Base-by-base conservation (phyloP, 2,888 invertebrate genomes). In the Andrena dorsata region DNA sequence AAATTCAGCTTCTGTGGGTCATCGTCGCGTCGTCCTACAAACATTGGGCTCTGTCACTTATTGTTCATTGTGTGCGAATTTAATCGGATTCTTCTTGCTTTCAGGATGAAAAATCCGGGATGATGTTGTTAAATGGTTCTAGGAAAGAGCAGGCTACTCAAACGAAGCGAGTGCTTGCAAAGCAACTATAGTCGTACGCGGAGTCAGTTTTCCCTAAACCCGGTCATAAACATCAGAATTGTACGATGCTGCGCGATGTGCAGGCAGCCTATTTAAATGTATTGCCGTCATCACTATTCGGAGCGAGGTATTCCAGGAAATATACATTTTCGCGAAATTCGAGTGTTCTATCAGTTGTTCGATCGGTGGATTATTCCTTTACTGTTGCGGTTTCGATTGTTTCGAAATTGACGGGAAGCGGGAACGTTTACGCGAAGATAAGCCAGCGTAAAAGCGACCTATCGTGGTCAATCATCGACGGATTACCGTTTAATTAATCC, bases 401-500 rank as follows among this genome's bases (percentile, higher is more conserved):
- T 70, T 70, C 64, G 71, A 60, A 63, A 79, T 78, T 60, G 65
- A n/a, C 60, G 23, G 35, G 61, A 53, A 80, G 32, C 66, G 49
- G 56, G 16, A 20, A 47, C 49, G 68, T 69, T 68, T 64, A 64
- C 66, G 66, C 61, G 72, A 32, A 47, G 80, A 63, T 80, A 80
- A 82, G 63, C 76, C 70, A 53, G 53, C 70, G 74, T 82, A 80
- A 76, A 83, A 83, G 76, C 76, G 23, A 53, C 71, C 72, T 70
- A 82, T 74, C 69, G 76, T 56, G 83, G 82, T 76, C 83, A 83
- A 82, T 83, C 83, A 82, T 83, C 83, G 83, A 78, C 74, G 78
- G 83, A 83, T 83, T 78, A 76, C 71, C 78, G 74, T 78, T 83
- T 83, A 78, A 83, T 83, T 83, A 83, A 83, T 83, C 83, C 83